Conservation (phyloP, 2,888 invertebrate species). For the Tetramorium bicarinatum region DNA sequence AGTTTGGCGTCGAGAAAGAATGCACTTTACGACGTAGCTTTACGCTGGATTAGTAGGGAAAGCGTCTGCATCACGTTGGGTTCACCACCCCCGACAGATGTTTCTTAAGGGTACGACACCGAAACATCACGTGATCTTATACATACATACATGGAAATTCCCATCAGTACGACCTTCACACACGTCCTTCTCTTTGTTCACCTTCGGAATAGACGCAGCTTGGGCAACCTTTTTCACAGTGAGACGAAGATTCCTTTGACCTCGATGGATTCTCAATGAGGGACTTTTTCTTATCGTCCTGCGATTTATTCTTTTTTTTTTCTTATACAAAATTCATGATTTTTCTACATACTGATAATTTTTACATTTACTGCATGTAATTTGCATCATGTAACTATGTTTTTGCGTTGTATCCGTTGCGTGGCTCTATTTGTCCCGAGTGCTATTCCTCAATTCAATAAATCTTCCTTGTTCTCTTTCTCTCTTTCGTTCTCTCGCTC, state of each 20-base stretch:
- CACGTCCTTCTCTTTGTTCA: slow-evolving; percentile 56
- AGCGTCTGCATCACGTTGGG: slow-evolving; percentile 55
- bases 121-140: slow-evolving; percentile 31
- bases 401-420: slow-evolving; percentile 12
- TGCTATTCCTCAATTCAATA: slow-evolving; percentile 22
- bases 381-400: background rate
- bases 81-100: slow-evolving; percentile 69
- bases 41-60: slow-evolving; percentile 44
- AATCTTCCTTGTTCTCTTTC: slow-evolving; percentile 10
- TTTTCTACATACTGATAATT: background rate
- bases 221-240: background rate
- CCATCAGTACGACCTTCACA: slow-evolving; percentile 39
- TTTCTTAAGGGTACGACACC: slow-evolving; percentile 66
- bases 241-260: background rate
- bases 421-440: slow-evolving; percentile 20
- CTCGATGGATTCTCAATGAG: background rate
- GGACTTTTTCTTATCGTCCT: background rate
- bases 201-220: slow-evolving; percentile 6
- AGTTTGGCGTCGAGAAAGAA: background rate
- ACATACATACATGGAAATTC: slow-evolving; percentile 66
- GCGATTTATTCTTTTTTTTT: background rate
- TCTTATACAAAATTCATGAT: background rate
- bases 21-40: slow-evolving; percentile 43
- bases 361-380: background rate
- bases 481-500: background rate